Evolutionary conservation across 2,888 invertebrate species (phyloP).

Genomic region (Harpalus rubripes): DNA sequence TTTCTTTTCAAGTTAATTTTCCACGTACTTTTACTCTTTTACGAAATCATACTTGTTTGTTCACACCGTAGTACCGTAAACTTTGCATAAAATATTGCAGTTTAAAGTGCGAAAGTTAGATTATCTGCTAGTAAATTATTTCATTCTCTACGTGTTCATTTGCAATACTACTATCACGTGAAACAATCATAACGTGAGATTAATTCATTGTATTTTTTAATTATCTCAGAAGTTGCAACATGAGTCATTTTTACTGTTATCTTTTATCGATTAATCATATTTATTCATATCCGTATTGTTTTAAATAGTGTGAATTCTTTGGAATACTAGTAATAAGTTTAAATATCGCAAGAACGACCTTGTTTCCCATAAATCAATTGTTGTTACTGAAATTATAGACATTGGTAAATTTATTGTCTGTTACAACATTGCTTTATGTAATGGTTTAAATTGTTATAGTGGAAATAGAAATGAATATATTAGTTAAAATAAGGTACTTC

Average conservation of each 20-base stretch:
- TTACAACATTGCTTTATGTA: not conserved
- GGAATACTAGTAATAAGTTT: constrained; percentile 7
- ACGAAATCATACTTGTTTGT: constrained; percentile 22
- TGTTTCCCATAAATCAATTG: not conserved
- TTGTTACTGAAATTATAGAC: not conserved
- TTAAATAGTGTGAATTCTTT: constrained; percentile 20
- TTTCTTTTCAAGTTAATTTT: constrained; percentile 36
- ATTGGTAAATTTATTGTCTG: not conserved
- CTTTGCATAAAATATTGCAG: constrained; percentile 39
- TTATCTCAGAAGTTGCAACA: constrained; percentile 31
- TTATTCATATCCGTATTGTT: constrained; percentile 26
- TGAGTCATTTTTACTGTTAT: constrained; percentile 39
- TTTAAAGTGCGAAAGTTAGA: constrained; percentile 52
- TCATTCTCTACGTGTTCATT: constrained; percentile 7
- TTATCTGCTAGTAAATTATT: constrained; percentile 45
- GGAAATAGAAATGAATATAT: too few species aligned
- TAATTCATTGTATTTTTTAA: constrained; percentile 38
- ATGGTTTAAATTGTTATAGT: not conserved
- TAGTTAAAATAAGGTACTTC: too few species aligned
- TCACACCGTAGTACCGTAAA: constrained; percentile 21
- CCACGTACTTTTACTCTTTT: constrained; percentile 18
- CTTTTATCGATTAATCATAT: constrained; percentile 45
- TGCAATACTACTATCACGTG: constrained; percentile 31
- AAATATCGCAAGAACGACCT: not conserved
- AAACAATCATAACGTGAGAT: constrained; percentile 45